phyloP scores from a whole-genome alignment of 2,113 vertebrate species.

The Zosterops borbonicus region DNA sequence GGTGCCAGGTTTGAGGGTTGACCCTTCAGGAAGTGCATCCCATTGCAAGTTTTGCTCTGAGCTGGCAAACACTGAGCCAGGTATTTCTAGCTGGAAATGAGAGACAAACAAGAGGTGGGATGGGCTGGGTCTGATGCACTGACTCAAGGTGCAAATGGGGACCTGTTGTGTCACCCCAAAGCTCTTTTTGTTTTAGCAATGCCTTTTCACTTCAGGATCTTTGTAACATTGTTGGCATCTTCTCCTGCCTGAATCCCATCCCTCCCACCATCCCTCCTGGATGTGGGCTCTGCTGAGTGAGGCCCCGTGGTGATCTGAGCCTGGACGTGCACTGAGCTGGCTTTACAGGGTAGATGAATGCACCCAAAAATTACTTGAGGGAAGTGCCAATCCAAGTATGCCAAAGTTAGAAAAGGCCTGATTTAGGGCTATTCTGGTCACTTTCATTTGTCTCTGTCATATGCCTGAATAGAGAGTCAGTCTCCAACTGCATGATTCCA shows the following conservation, averaged over 20 bases:
- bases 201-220: background rate
- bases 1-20: background rate
- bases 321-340: fast-evolving
- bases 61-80: background rate
- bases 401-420: slow-evolving; percentile 27
- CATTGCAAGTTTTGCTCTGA: background rate
- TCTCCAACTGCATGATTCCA: background rate
- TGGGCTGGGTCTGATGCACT: no score
- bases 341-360: background rate
- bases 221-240: background rate
- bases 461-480: background rate
- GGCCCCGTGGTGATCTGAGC: background rate
- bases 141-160: background rate
- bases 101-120: no score
- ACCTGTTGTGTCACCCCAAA: background rate
- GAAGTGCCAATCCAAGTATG: background rate
- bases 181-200: background rate
- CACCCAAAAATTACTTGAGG: background rate
- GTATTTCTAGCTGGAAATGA: background rate
- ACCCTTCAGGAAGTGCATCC: background rate
- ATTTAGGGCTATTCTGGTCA: slow-evolving; percentile 46
- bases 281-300: background rate
- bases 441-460: slow-evolving; percentile 36
- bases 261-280: background rate
- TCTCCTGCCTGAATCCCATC: background rate